Base-by-base conservation (phyloP, 2,113 vertebrate species). In the Melanotaenia duboulayi region DNA sequence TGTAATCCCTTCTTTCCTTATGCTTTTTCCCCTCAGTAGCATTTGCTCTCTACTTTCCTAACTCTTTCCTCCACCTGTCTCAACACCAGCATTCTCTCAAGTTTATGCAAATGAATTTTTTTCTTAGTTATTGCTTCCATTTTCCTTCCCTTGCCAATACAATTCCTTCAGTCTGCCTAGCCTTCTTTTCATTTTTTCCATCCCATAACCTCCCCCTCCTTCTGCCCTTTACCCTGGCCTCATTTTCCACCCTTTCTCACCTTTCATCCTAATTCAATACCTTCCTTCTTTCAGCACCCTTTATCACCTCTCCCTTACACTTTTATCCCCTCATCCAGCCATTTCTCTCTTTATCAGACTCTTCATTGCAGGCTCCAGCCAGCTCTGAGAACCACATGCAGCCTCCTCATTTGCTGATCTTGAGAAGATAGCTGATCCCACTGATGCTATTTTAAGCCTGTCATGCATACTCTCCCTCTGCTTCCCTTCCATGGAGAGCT, bases 371-470 rank as follows among this genome's bases (percentile, higher is more conserved):
- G 40, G 74, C 63, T 85, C 66, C 40, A 68, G 56, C 74, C 75
- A 64, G 62, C 75, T 78, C 57, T 24, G 10, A 71, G 56, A 84
- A 52, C 61, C 71, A 54, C 77, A 70, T 83, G 69, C 55, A 68
- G 73, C 68, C 79, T 68, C 74, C 42, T 68, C 69, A 25, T 69
- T 71, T 57, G 58, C 74, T 78, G 81, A 90, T 91, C 80, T 80
- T 57, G 61, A 84, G 71, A 64, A 88, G 90, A 86, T 87, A 88
- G 73, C 88, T 90, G 73, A 88, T 89, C 84, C 88, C 63, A 78
- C 75, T 78, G 83, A 80, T 87, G 88, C 88, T 92, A 91, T 92
- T 92, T 92, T 87, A 76, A 87, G 87, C 68, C 54, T 44, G 69
- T 60, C 83, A 78, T 81, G 69, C 81, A 76, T 60, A 79, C 74